phyloP scores from a whole-genome alignment of 2,113 vertebrate species.

The Misgurnus anguillicaudatus region DNA sequence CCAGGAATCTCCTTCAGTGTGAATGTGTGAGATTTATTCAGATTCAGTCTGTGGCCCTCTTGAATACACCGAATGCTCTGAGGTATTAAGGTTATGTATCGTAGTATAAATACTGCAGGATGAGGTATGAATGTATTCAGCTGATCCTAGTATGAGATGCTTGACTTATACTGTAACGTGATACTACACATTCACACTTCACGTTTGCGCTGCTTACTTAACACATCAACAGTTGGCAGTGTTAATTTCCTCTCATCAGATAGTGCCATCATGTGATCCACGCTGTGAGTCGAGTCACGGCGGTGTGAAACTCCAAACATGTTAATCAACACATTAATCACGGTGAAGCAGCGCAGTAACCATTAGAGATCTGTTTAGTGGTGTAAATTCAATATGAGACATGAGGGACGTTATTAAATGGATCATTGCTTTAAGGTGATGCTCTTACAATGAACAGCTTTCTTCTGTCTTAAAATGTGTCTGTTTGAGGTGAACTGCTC shows the following conservation, averaged over 20 bases:
- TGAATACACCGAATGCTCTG: too few relatives aligned
- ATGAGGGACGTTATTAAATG: slow-evolving; percentile 42
- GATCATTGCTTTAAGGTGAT: slow-evolving; percentile 43
- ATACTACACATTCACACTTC: too few relatives aligned
- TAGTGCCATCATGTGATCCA: neutral
- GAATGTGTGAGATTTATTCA: too few relatives aligned
- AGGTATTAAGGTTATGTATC: too few relatives aligned
- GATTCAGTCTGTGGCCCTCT: too few relatives aligned
- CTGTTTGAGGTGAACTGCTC: neutral
- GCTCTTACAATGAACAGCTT: slow-evolving; percentile 17
- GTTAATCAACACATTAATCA: slow-evolving; percentile 47
- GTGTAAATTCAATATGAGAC: slow-evolving; percentile 37
- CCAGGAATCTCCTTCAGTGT: too few relatives aligned
- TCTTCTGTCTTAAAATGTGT: slow-evolving; percentile 3
- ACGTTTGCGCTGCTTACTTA: slow-evolving; percentile 55
- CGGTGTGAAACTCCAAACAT: slow-evolving; percentile 20
- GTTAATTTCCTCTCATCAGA: slow-evolving; percentile 34
- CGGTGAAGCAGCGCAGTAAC: slow-evolving; percentile 5
- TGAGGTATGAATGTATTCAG: neutral
- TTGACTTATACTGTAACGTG: too few relatives aligned
- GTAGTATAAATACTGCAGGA: too few relatives aligned
- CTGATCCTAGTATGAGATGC: too few relatives aligned
- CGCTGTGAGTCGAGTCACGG: neutral
- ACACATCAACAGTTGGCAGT: slow-evolving; percentile 23
- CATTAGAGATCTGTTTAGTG: slow-evolving; percentile 32